phyloP scores from a whole-genome alignment of 2,888 invertebrate species.

The Stenodema calcarata region DNA sequence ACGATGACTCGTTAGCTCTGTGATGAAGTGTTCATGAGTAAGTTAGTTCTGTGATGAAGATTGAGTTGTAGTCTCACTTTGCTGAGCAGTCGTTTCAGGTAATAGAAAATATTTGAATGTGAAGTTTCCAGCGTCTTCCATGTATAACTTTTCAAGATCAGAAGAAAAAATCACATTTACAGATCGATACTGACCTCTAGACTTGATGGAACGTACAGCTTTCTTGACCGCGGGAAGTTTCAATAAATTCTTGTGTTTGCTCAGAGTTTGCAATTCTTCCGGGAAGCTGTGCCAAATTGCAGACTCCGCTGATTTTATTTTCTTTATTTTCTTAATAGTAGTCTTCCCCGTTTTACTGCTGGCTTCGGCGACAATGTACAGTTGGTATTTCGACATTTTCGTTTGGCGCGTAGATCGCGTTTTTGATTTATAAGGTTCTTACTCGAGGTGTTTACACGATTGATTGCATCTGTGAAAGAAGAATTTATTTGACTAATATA shows the following conservation, averaged over 20 bases:
- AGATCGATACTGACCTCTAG: too few relatives aligned
- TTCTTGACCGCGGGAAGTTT: too few relatives aligned
- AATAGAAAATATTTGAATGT: neutral
- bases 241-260: too few relatives aligned
- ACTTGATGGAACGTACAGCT: too few relatives aligned
- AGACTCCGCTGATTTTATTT: slow-evolving; percentile 27
- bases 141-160: slow-evolving; percentile 6
- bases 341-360: slow-evolving; percentile 38
- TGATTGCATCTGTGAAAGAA: neutral
- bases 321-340: slow-evolving; percentile 43
- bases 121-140: slow-evolving; percentile 30
- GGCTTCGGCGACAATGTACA: slow-evolving; percentile 9
- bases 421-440: slow-evolving; percentile 18
- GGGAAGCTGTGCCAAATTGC: slow-evolving; percentile 43
- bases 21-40: too few relatives aligned
- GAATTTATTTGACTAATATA: neutral
- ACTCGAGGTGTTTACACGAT: neutral
- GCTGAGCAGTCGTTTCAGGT: slow-evolving; percentile 13
- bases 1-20: too few relatives aligned
- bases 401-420: neutral
- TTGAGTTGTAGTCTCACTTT: neutral
- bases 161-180: slow-evolving; percentile 26
- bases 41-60: too few relatives aligned
- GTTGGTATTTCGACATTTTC: slow-evolving; percentile 28
- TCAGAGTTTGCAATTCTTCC: slow-evolving; percentile 21